Base-by-base conservation (phyloP, 2,888 invertebrate genomes). In the Bimastos eiseni region DNA sequence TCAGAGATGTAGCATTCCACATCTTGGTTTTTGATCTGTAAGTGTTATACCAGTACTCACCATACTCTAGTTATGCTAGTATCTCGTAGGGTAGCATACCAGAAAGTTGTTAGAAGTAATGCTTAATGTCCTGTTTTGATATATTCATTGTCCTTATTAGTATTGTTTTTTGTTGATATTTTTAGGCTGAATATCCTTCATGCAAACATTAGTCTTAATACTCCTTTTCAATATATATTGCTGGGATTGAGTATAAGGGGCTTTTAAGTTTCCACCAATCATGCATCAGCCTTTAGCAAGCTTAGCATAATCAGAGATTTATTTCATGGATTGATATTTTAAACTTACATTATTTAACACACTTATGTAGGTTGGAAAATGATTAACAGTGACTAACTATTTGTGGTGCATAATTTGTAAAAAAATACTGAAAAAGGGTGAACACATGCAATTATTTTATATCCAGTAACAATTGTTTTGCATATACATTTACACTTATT, bases 21-120 rank as follows among this genome's bases (percentile, higher is more conserved):
- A 86, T 86, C 37, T 37, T 86, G 21, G 37, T 86, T 21, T 86
- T 86, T 86, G 86, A 86, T 36, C 37, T 86, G 86, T 86, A 86
- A 86, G 86, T 86, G 11, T 86, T n/a, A n/a, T n/a, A n/a, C n/a
- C 30, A 70, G 70, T n/a, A n/a, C 30, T 70, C n/a, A 70, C n/a
- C n/a, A 70, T 70, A 70, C n/a, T 11, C n/a, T 70, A 70, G 70
- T n/a, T 13, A 49, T n/a, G n/a, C n/a, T 70, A 70, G 70, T 70
- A 70, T 70, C n/a, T 70, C n/a, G 13, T 70, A 70, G 70, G 8
- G 70, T 70, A 70, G 8, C 15, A 41, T 11, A 41, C 41, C n/a
- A n/a, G 70, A 30, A 70, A n/a, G 70, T 70, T n/a, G 11, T 70
- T 70, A 17, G 21, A 24, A 24, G 49, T 49, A 24, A 49, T 24